Evolutionary conservation across 1,140 invertebrate species (phyloP).

Genomic region (Drosophila elegans): DNA sequence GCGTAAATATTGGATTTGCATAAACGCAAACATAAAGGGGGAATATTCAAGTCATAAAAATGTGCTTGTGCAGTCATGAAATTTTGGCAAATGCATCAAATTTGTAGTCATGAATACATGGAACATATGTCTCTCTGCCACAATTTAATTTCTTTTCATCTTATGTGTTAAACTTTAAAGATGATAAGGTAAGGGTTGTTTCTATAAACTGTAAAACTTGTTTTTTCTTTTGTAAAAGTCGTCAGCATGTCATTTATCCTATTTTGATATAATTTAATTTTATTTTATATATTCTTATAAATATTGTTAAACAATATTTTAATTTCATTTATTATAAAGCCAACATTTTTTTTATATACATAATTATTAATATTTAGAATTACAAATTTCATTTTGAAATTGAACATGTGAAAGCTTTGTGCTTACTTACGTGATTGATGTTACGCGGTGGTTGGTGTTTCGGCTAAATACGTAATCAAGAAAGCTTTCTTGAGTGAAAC

Average conservation of each 20-base stretch:
- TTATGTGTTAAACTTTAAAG: too few species aligned
- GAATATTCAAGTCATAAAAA: slow-evolving; percentile 17
- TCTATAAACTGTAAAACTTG: too few species aligned
- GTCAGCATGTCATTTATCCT: too few species aligned
- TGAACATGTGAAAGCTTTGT: background rate
- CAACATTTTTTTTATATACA: too few species aligned
- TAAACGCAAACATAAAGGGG: slow-evolving; percentile 39
- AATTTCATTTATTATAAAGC: too few species aligned
- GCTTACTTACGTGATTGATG: slow-evolving; percentile 16
- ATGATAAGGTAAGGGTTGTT: too few species aligned
- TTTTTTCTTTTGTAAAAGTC: too few species aligned
- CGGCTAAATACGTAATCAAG: slow-evolving; percentile 18
- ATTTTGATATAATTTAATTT: too few species aligned
- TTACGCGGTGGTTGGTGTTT: slow-evolving; percentile 36
- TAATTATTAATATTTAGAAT: background rate
- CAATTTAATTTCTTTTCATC: background rate
- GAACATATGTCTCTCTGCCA: background rate
- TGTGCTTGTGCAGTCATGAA: slow-evolving; percentile 7
- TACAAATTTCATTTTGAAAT: background rate
- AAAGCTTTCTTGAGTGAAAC: slow-evolving; percentile 31
- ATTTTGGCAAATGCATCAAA: slow-evolving; percentile 24
- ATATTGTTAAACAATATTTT: too few species aligned
- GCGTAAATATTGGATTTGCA: slow-evolving; percentile 36
- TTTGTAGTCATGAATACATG: slow-evolving; percentile 23
- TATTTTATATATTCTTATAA: too few species aligned